These are phyloP conservation scores for Megalops cyprinoides DNA, from an alignment of 2,797 vertebrate species.

Conservation along the genomic window DNA sequence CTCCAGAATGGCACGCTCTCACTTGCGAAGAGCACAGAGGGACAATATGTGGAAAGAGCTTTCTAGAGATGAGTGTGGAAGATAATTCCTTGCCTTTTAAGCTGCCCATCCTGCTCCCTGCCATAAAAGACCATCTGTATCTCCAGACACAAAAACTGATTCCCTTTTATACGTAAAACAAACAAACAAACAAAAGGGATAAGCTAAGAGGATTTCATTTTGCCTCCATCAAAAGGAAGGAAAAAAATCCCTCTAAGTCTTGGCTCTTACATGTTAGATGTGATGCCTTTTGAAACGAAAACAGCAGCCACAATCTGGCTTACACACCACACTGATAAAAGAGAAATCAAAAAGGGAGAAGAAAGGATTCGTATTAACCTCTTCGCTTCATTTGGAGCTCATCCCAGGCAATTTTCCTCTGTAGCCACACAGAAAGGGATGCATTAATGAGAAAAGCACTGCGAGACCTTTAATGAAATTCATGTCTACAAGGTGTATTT, in stretches of 20 bases:
- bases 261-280: conserved; percentile 2
- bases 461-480: conserved; percentile 6
- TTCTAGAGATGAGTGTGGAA: neutral
- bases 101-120: neutral
- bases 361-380: conserved; percentile 6
- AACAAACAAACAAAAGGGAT: conserved; percentile 10
- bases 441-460: neutral
- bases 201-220: neutral
- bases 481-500: neutral
- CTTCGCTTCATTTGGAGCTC: neutral
- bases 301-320: neutral
- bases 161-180: no score
- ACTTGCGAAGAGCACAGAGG: neutral
- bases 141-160: neutral
- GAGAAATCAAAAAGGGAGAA: neutral
- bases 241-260: neutral
- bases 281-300: neutral
- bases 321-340: neutral
- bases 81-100: neutral
- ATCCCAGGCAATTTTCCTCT: neutral
- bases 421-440: neutral
- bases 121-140: conserved; percentile 20
- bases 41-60: neutral
- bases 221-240: conserved; percentile 15
- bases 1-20: no score